These are phyloP conservation scores for Pantherophis alleghaniensis DNA, from an alignment of 2,797 vertebrate species.

Conservation along the genomic window DNA sequence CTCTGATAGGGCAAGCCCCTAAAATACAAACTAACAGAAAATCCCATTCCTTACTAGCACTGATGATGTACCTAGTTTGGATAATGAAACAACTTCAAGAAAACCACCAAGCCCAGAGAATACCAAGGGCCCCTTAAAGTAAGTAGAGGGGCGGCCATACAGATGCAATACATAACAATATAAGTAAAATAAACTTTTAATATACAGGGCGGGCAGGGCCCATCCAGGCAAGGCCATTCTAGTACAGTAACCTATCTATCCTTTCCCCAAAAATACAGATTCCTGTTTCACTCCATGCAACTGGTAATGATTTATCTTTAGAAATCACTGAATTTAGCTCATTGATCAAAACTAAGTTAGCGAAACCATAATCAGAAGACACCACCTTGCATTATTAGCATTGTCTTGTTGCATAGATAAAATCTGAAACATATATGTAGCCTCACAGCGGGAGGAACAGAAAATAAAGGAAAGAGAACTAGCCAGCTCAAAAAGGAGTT, in stretches of 20 bases:
- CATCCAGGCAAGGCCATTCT: background rate
- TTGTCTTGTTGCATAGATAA: background rate
- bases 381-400: background rate
- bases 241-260: background rate
- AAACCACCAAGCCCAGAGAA: background rate
- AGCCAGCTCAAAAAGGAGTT: background rate
- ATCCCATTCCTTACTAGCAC: background rate
- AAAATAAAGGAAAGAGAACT: background rate
- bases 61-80: background rate
- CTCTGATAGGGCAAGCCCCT: background rate
- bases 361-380: background rate
- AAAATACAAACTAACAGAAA: background rate
- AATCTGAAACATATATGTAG: background rate
- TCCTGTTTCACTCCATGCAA: background rate
- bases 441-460: background rate
- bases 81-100: background rate
- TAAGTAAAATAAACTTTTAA: background rate
- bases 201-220: background rate
- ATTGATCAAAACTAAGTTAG: background rate
- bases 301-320: background rate
- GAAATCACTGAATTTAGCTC: background rate
- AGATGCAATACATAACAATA: background rate
- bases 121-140: background rate
- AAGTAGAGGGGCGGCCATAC: background rate
- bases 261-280: background rate